Evolutionary conservation across 2,888 invertebrate species (phyloP).

Genomic region (Antitype chi): DNA sequence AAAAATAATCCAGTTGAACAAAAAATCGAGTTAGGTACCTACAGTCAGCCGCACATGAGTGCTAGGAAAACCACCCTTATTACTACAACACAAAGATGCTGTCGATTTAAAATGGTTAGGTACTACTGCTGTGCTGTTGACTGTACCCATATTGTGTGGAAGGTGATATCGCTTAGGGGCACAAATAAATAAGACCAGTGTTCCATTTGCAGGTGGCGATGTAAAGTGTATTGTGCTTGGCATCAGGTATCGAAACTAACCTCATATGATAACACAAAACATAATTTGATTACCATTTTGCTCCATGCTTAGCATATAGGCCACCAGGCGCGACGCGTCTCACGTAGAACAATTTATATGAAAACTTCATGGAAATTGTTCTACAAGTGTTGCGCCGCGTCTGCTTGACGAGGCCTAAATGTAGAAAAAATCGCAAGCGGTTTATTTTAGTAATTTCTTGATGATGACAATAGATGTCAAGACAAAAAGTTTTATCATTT

Average conservation of each 20-base stretch:
- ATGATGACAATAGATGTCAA: neutral
- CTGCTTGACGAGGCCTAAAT: too few species aligned
- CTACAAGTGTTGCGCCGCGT: too few species aligned
- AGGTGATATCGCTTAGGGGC: conserved; percentile 1
- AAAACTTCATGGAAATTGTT: too few species aligned
- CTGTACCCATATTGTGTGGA: neutral
- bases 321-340: too few species aligned
- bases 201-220: neutral
- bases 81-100: neutral
- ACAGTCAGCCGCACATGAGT: neutral
- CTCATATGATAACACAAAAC: neutral
- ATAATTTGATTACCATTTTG: neutral
- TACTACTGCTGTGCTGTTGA: neutral
- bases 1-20: neutral
- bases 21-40: neutral
- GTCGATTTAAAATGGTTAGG: neutral
- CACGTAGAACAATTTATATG: too few species aligned
- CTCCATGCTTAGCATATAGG: neutral
- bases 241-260: neutral
- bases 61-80: neutral
- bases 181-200: neutral
- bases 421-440: neutral
- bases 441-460: neutral
- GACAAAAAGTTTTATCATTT: too few species aligned
- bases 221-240: neutral